Evolutionary conservation across 2,113 vertebrate species (phyloP).

Genomic region (Cathartes aura): DNA sequence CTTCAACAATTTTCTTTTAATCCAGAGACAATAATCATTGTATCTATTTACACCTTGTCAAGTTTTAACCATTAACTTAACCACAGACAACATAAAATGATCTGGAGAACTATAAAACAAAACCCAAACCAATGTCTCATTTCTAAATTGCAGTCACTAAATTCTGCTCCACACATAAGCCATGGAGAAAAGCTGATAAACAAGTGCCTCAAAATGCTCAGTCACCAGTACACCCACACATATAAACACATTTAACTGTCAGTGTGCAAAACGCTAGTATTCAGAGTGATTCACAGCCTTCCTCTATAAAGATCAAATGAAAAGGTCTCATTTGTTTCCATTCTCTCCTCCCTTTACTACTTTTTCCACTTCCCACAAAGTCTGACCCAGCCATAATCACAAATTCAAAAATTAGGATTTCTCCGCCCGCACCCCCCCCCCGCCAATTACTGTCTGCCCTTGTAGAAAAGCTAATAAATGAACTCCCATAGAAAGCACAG

Average conservation of each 20-base stretch:
- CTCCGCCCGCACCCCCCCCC: accelerated
- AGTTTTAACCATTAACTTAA: background rate
- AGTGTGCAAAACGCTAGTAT: background rate
- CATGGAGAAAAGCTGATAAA: background rate
- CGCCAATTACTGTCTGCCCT: background rate
- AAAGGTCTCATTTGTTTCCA: background rate
- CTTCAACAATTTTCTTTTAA: background rate
- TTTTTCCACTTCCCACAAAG: background rate
- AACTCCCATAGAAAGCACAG: background rate
- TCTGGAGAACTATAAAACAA: background rate
- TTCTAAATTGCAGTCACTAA: background rate
- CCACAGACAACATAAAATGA: background rate
- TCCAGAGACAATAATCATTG: background rate
- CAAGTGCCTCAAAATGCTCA: background rate
- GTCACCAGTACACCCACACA: background rate
- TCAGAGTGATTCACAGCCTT: background rate
- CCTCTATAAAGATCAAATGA: background rate
- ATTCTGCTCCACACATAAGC: background rate
- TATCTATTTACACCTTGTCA: background rate
- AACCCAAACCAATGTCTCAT: background rate
- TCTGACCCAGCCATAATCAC: background rate
- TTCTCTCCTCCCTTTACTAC: background rate
- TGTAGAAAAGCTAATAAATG: background rate
- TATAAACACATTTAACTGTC: background rate
- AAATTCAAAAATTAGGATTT: background rate